phyloP scores from a whole-genome alignment of 1,140 invertebrate genomes.

The Drosophila leontia region DNA sequence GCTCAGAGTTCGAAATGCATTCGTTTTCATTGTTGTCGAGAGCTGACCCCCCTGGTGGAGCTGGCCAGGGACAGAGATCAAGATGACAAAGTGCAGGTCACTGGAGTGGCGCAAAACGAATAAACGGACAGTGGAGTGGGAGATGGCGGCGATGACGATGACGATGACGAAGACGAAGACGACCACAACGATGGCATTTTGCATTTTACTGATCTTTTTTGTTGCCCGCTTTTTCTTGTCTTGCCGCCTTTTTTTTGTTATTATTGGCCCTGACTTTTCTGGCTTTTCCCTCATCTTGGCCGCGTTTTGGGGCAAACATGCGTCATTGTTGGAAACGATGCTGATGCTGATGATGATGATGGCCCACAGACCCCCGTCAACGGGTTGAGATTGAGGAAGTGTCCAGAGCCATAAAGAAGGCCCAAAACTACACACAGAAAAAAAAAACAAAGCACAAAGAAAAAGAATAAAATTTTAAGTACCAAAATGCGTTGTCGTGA shows the following conservation, averaged over 20 bases:
- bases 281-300: constrained; percentile 8
- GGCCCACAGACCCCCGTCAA: constrained; percentile 22
- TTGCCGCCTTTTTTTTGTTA: constrained; percentile 21
- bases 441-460: constrained; percentile 11
- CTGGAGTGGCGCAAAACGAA: constrained; percentile 44
- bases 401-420: constrained; percentile 8
- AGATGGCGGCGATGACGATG: not conserved
- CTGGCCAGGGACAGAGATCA: constrained; percentile 54
- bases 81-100: constrained; percentile 75
- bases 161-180: not conserved
- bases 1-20: constrained; percentile 62
- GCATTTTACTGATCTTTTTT: constrained; percentile 50
- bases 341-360: not conserved
- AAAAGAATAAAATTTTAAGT: constrained; percentile 41
- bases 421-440: constrained; percentile 8
- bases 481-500: constrained; percentile 35
- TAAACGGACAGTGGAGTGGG: constrained; percentile 9
- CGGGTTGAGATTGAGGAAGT: constrained; percentile 24
- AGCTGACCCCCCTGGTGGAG: not conserved
- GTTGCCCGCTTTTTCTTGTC: constrained; percentile 5
- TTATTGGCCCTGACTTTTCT: constrained; percentile 22
- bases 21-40: constrained; percentile 69
- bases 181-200: constrained; percentile 15
- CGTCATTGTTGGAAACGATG: constrained; percentile 21
- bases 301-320: constrained; percentile 19